Percentiles rank a stretch among this genome's conserved stretches.
Conservation (phyloP, 2,797 vertebrate genomes). For the Spinibarbus caldwelli region DNA sequence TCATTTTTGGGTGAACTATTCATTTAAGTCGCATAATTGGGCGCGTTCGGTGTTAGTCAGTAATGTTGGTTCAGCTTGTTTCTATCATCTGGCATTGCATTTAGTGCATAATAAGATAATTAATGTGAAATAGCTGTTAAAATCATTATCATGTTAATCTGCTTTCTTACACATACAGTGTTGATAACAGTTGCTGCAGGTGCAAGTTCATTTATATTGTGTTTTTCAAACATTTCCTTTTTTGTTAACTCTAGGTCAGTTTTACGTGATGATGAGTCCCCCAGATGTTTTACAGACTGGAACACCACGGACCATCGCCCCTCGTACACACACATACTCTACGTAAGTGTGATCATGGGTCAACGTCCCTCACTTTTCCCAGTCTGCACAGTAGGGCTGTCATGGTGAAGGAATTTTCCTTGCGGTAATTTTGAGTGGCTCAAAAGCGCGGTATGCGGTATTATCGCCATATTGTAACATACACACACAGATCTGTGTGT, state of each 20-base stretch:
- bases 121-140: background rate
- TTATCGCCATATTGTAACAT: no score
- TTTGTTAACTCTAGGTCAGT: constrained; percentile 78
- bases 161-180: background rate
- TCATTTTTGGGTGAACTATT: no score
- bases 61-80: background rate
- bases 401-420: no score
- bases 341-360: constrained; percentile 75
- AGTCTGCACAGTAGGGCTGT: no score
- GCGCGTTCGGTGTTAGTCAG: background rate
- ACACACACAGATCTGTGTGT: no score
- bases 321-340: constrained; percentile 88
- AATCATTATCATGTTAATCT: background rate
- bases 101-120: background rate
- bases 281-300: constrained; percentile 89
- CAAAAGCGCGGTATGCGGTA: no score
- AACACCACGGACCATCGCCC: constrained; percentile 85
- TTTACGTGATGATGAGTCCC: constrained; percentile 95
- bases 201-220: background rate
- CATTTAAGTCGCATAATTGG: background rate
- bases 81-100: background rate
- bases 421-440: no score
- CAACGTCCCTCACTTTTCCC: background rate
- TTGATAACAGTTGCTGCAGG: background rate
- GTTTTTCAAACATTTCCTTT: background rate